These are phyloP conservation scores for Notiomystis cincta DNA, from an alignment of 2,113 vertebrate species.

Conservation along the genomic window DNA sequence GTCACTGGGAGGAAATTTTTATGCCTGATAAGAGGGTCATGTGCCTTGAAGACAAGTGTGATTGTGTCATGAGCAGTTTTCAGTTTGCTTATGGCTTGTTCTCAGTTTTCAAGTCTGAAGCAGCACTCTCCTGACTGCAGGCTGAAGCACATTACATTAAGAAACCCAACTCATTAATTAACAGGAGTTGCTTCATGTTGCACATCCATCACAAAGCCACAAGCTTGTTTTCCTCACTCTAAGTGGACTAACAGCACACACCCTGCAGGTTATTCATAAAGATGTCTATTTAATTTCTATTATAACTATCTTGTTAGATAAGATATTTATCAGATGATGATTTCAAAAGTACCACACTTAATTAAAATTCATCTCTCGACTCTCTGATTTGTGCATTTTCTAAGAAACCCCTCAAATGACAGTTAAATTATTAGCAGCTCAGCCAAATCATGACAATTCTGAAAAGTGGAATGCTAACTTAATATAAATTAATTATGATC, in stretches of 20 bases:
- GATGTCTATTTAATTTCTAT: neutral
- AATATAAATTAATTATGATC: neutral
- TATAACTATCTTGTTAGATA: neutral
- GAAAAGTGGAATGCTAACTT: neutral
- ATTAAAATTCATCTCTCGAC: neutral
- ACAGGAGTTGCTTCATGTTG: neutral
- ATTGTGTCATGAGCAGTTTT: neutral
- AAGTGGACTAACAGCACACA: conserved; percentile 24
- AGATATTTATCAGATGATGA: neutral
- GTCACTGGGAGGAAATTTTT: neutral
- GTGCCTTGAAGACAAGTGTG: neutral
- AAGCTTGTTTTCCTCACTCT: conserved; percentile 4
- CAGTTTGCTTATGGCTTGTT: neutral
- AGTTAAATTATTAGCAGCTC: neutral
- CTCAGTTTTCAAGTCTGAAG: neutral
- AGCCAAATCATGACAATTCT: neutral
- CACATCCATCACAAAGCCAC: conserved; percentile 34
- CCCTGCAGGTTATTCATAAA: conserved; percentile 1
- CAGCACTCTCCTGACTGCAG: neutral
- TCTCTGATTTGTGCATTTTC: neutral
- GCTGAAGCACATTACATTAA: neutral
- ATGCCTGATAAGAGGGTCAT: neutral
- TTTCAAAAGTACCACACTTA: neutral
- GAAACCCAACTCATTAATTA: conserved; percentile 45
- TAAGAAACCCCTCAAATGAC: neutral